phyloP scores from a whole-genome alignment of 2,797 vertebrate genomes.

The Pangasius mekongensis region DNA sequence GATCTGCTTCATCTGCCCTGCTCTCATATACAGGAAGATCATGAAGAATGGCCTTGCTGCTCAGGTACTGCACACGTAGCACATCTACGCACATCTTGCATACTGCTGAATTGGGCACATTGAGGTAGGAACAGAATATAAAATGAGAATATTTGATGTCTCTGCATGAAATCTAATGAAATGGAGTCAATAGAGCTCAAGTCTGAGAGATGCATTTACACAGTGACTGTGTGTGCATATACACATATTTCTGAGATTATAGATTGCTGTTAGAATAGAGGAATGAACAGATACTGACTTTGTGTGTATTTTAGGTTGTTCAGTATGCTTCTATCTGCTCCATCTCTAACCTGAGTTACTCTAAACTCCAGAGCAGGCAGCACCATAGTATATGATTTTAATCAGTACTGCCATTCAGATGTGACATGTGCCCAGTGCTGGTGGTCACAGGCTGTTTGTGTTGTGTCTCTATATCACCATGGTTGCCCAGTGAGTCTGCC shows the following conservation, averaged over 20 bases:
- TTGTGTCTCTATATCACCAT: conserved; percentile 20
- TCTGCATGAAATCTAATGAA: conserved; percentile 35
- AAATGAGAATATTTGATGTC: conserved; percentile 28
- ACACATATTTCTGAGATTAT: background rate
- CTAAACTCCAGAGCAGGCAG: conserved; percentile 10
- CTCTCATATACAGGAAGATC: conserved; percentile 94
- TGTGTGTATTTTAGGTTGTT: conserved; percentile 22
- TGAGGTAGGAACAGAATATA: conserved; percentile 14
- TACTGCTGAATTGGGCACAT: conserved; percentile 25
- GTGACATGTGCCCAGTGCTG: conserved; percentile 14
- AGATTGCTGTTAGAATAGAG: conserved; percentile 47
- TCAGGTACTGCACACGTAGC: conserved; percentile 77
- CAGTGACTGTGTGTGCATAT: background rate
- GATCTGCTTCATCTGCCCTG: conserved; percentile 97
- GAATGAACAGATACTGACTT: conserved; percentile 37
- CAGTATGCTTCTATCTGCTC: conserved; percentile 26
- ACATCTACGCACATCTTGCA: background rate
- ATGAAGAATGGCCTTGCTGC: conserved; percentile 87
- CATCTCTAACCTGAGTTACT: conserved; percentile 34
- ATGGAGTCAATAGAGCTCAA: background rate
- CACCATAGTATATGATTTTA: conserved; percentile 31
- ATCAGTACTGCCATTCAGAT: conserved; percentile 14
- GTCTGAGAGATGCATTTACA: conserved; percentile 14
- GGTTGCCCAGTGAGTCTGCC: conserved; percentile 28
- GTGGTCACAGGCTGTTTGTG: conserved; percentile 17